phyloP scores from a whole-genome alignment of 2,797 vertebrate species.

The Hydrolagus colliei region DNA sequence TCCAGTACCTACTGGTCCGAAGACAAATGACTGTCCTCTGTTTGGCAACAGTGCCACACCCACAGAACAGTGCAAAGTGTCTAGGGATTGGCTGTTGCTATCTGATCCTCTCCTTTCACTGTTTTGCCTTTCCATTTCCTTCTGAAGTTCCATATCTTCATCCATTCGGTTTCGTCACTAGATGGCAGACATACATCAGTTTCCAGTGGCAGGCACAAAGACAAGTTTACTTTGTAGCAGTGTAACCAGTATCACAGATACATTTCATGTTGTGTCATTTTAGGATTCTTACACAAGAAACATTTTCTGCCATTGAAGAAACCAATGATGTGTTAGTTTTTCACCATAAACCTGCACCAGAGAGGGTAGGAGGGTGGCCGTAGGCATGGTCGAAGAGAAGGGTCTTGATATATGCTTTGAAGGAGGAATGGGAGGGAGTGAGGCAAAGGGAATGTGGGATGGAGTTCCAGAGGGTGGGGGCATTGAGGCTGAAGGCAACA shows the following conservation, averaged over 20 bases:
- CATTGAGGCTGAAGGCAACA: too few species aligned
- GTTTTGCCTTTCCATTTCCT: neutral
- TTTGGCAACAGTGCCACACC: neutral
- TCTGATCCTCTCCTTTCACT: neutral
- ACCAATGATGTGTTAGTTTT: slow-evolving; percentile 17
- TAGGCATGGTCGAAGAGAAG: too few species aligned
- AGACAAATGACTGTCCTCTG: too few species aligned
- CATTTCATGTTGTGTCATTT: slow-evolving; percentile 1
- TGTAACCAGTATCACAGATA: neutral
- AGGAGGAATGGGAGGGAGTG: too few species aligned
- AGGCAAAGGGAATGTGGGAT: too few species aligned
- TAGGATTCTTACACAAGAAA: neutral
- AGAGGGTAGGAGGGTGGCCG: neutral
- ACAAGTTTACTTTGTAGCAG: neutral
- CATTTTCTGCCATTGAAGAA: slow-evolving; percentile 13
- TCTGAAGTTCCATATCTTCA: neutral
- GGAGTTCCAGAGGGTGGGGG: too few species aligned
- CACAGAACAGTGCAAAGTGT: neutral
- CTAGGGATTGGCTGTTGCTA: too few species aligned
- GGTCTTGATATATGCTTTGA: too few species aligned
- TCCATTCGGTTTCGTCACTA: neutral
- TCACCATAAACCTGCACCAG: neutral
- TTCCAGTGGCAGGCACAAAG: neutral
- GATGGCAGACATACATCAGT: slow-evolving; percentile 19
- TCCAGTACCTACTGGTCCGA: too few species aligned